These are phyloP conservation scores for Stegophylla sp. DNA, from an alignment of 2,888 invertebrate species.

Conservation along the genomic window DNA sequence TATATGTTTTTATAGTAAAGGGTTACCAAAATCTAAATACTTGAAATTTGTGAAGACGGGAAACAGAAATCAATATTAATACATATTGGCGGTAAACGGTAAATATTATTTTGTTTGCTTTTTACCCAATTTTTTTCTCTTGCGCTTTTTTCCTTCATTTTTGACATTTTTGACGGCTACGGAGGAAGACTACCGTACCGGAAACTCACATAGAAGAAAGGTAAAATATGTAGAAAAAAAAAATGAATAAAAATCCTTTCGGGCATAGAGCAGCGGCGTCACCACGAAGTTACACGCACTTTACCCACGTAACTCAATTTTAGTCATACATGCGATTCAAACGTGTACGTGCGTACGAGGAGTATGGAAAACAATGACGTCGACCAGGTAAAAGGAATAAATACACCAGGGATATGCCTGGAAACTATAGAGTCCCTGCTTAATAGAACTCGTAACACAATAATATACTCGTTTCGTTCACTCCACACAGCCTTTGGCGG, in stretches of 20 bases:
- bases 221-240: too few relatives aligned
- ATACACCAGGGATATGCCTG: constrained; percentile 19
- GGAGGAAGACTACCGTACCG: background rate
- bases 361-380: constrained; percentile 21
- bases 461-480: background rate
- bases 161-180: background rate
- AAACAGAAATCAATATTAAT: too few relatives aligned
- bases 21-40: too few relatives aligned
- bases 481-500: too few relatives aligned
- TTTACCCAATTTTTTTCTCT: too few relatives aligned
- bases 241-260: background rate
- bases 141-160: too few relatives aligned
- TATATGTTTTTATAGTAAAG: too few relatives aligned
- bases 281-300: background rate
- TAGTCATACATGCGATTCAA: constrained; percentile 5
- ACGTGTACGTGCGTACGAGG: background rate
- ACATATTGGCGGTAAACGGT: too few relatives aligned
- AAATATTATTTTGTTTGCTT: too few relatives aligned
- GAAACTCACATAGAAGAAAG: background rate
- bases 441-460: constrained; percentile 20
- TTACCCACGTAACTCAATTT: constrained; percentile 44
- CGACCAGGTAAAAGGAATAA: constrained; percentile 1
- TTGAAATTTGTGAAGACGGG: too few relatives aligned
- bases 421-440: constrained; percentile 13
- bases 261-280: background rate